phyloP scores from a whole-genome alignment of 2,797 vertebrate genomes.

The Poeciliopsis turneri region DNA sequence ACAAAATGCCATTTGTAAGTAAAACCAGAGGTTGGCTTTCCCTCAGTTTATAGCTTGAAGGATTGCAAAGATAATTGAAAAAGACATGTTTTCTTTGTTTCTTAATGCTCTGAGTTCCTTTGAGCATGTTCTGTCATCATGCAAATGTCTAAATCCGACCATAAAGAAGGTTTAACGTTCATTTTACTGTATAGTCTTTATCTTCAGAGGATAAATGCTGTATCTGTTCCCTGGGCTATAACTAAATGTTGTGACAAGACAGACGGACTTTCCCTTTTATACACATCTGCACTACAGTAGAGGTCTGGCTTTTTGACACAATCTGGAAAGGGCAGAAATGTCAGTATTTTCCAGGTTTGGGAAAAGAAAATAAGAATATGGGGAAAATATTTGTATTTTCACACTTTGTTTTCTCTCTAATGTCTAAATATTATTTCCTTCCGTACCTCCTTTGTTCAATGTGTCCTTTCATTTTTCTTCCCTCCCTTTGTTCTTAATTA shows the following conservation, averaged over 20 bases:
- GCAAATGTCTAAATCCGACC: slow-evolving; percentile 40
- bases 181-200: not conserved
- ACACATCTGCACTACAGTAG: slow-evolving; percentile 27
- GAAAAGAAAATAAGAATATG: not conserved
- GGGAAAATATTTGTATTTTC: not conserved
- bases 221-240: slow-evolving; percentile 56
- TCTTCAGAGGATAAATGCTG: slow-evolving; percentile 45
- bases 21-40: not conserved
- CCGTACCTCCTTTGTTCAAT: not conserved
- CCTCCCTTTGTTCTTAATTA: not conserved
- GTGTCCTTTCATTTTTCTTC: not conserved
- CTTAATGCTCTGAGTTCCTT: slow-evolving; percentile 16
- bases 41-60: not conserved
- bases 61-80: not conserved
- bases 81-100: slow-evolving; percentile 1
- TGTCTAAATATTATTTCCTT: not conserved
- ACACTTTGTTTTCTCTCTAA: not conserved
- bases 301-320: not conserved
- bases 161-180: slow-evolving; percentile 59
- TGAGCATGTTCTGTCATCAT: slow-evolving; percentile 30
- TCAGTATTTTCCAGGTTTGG: not conserved
- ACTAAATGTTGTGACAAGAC: slow-evolving; percentile 55
- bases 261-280: slow-evolving; percentile 48
- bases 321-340: not conserved
- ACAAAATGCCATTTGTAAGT: not conserved